A percentile compares a stretch with the other conserved stretches of the same genome.
Conservation (phyloP, 2,888 invertebrate genomes). For the Agrochola circellaris region DNA sequence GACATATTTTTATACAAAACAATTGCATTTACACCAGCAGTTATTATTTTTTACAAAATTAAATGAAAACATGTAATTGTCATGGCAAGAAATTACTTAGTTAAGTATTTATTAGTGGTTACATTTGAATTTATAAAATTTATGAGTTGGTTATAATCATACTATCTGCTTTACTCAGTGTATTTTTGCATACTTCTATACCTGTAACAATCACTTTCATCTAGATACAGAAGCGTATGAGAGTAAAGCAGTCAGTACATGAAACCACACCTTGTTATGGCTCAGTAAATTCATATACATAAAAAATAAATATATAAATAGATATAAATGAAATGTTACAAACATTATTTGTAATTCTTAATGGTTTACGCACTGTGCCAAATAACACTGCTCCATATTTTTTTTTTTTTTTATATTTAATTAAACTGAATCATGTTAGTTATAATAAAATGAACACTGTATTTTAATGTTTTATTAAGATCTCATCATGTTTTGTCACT, state of each 20-base stretch:
- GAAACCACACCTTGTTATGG: constrained; percentile 61
- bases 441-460: constrained; percentile 57
- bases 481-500: background rate
- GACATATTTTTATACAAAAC: constrained; percentile 66
- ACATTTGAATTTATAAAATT: constrained; percentile 63
- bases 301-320: constrained; percentile 24
- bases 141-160: constrained; percentile 64
- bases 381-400: constrained; percentile 69
- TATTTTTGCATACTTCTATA: constrained; percentile 4
- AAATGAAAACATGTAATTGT: constrained; percentile 42
- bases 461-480: constrained; percentile 25
- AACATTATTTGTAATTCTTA: constrained; percentile 58
- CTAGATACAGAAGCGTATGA: constrained; percentile 20
- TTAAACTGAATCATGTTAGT: constrained; percentile 69
- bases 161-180: constrained; percentile 50
- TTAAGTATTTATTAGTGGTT: constrained; percentile 66
- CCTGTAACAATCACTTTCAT: constrained; percentile 4
- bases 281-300: constrained; percentile 48
- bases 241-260: constrained; percentile 48
- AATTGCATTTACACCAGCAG: constrained; percentile 67
- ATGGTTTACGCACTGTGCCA: constrained; percentile 74
- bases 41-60: constrained; percentile 54
- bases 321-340: constrained; percentile 55
- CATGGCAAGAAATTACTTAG: constrained; percentile 48
- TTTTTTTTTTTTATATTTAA: constrained; percentile 58